Evolutionary conservation across 2,113 vertebrate genomes (phyloP), one percentile per base, ranked within the genome.

Genomic region (Ochotona curzoniae): DNA sequence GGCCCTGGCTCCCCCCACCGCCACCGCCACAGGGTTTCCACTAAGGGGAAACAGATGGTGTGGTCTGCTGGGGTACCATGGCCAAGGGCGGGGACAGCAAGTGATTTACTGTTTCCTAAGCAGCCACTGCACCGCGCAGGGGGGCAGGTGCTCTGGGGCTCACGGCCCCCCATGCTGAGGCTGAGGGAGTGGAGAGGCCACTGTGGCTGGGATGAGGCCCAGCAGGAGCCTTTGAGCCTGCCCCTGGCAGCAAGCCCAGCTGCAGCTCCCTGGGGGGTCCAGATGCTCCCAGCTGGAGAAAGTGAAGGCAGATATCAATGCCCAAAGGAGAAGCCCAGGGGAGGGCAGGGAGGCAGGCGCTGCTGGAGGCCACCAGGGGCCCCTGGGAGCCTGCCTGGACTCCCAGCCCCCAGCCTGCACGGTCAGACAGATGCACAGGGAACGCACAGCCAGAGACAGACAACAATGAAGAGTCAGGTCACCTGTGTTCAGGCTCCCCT

Each of bases 21-120:
- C 44, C 63, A 78, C 38, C 6, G 14, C 32, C 82, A 51, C 60
- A 11, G 61, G 47, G 44, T 35, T 74, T 25, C 75, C 61, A 38
- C 93, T 90, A 92, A 97, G 79, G 61, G 44, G 44, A 96, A 97
- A 87, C 94, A 97, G 96, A 93, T 83, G 89, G 51, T 95, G 1
- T n/a, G 44, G 87, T 6, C 2, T 80, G 82, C 64, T 90, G 76
- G 79, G 73, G 84, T 25, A 87, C 87, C 93, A 96, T 85, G 89
- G 66, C 83, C 15, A 30, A 23, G 23, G 60, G 69, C 83, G 47
- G 95, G 92, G 87, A 90, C 73, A 76, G 7, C 7, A 57, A 92
- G 71, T 94, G 95, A 95, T 89, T 94, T 93, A 91, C 69, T 5
- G 4, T 74, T 78, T 89, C 71, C 70, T 91, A 91, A 95, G 89